Conservation (phyloP, 2,888 invertebrate genomes). For the Drosophila testacea region DNA sequence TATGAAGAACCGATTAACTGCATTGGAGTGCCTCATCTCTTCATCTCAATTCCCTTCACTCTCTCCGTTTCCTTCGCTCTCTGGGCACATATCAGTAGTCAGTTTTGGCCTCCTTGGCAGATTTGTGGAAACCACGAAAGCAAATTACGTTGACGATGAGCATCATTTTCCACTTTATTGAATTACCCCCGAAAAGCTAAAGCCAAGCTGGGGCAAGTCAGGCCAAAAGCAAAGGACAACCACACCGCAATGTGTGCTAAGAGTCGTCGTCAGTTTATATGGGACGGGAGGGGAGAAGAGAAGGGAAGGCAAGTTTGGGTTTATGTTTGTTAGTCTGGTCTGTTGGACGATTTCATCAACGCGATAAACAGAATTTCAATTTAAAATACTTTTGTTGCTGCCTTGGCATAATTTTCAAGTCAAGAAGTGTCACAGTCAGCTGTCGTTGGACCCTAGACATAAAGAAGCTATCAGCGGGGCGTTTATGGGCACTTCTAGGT, state of each 20-base stretch:
- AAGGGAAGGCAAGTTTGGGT: neutral
- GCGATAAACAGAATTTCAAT: conserved; percentile 80
- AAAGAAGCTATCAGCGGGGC: conserved; percentile 76
- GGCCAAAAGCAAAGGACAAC: conserved; percentile 7
- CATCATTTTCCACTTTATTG: conserved; percentile 81
- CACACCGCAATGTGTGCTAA: conserved; percentile 53
- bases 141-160: conserved; percentile 81
- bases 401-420: conserved; percentile 69
- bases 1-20: conserved; percentile 81
- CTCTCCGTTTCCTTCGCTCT: neutral
- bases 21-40: conserved; percentile 57
- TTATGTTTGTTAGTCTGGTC: conserved; percentile 17
- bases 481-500: conserved; percentile 55
- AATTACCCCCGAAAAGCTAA: conserved; percentile 65
- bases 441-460: conserved; percentile 57
- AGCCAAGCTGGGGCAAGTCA: conserved; percentile 32
- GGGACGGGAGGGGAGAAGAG: neutral
- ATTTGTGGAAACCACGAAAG: conserved; percentile 76
- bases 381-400: conserved; percentile 77
- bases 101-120: conserved; percentile 55
- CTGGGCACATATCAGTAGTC: conserved; percentile 21
- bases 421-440: conserved; percentile 33
- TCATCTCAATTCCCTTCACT: neutral
- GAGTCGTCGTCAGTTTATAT: conserved; percentile 10
- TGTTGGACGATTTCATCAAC: conserved; percentile 59